Percentiles rank a stretch among this genome's conserved stretches.
phyloP scores from a whole-genome alignment of 1,140 invertebrate species.

The Diachasmimorpha longicaudata region DNA sequence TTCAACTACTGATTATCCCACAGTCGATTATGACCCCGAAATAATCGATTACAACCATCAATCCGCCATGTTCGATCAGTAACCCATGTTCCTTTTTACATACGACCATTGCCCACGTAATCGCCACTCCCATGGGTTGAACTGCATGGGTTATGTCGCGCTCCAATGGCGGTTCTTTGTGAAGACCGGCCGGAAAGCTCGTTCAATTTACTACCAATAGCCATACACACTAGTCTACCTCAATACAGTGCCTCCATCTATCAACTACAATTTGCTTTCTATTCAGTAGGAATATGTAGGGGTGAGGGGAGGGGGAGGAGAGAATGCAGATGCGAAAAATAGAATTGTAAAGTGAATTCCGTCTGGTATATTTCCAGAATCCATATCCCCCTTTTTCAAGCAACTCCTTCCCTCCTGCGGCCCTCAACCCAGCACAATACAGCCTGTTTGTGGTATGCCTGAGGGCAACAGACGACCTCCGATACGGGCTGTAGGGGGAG shows the following conservation, averaged over 20 bases:
- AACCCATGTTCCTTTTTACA: no score
- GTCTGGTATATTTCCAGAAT: conserved; percentile 9
- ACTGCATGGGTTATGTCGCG: not conserved
- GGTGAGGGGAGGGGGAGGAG: no score
- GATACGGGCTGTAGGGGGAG: no score
- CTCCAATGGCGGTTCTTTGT: conserved; percentile 3
- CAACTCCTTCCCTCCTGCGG: not conserved
- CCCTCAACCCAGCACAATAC: not conserved
- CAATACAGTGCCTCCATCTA: not conserved
- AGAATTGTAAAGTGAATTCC: not conserved
- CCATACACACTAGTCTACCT: not conserved
- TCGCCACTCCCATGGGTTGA: conserved; percentile 13
- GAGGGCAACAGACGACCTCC: not conserved
- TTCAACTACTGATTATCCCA: no score
- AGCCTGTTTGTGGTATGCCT: not conserved
- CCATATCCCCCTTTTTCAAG: not conserved
- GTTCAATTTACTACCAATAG: conserved; percentile 23
- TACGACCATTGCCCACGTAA: conserved; percentile 12
- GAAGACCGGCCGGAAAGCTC: conserved; percentile 4
- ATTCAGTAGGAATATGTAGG: not conserved
- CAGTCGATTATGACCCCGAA: no score
- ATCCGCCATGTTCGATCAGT: no score
- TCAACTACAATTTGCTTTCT: conserved; percentile 2
- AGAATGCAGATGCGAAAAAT: not conserved
- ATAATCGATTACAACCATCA: no score